Conservation (phyloP, 2,888 invertebrate genomes). For the Dynastes hyllus region DNA sequence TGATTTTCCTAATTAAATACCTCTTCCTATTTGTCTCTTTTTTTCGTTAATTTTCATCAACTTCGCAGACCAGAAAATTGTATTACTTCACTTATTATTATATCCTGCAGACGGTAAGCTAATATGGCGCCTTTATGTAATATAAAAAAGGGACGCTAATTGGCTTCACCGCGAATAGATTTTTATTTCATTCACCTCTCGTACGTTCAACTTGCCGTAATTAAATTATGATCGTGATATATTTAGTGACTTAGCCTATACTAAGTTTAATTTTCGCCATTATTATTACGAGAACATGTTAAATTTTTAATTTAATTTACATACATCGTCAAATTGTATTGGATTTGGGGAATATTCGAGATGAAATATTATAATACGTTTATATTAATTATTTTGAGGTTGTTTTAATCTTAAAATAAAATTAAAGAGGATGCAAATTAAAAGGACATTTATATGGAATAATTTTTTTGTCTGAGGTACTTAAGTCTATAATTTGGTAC, state of each 20-base stretch:
- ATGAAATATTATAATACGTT: neutral
- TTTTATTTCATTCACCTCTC: slow-evolving; percentile 43
- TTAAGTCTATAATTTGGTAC: neutral
- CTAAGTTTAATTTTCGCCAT: slow-evolving; percentile 21
- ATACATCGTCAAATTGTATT: no score
- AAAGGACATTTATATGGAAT: no score
- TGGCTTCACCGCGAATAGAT: slow-evolving; percentile 32
- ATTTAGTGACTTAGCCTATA: slow-evolving; percentile 25
- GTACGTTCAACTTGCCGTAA: slow-evolving; percentile 44
- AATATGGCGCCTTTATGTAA: slow-evolving; percentile 27
- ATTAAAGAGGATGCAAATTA: no score
- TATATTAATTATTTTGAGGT: no score
- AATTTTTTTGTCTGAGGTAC: neutral
- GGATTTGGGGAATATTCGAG: no score
- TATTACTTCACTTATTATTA: neutral
- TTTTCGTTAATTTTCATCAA: slow-evolving; percentile 9
- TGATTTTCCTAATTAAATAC: no score
- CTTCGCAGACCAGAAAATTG: slow-evolving; percentile 5
- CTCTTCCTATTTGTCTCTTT: neutral
- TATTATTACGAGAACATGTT: slow-evolving; percentile 24
- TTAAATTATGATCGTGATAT: slow-evolving; percentile 41
- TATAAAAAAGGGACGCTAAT: slow-evolving; percentile 36
- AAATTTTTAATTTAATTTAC: slow-evolving; percentile 25
- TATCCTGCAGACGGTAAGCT: neutral
- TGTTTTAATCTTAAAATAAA: no score